Evolutionary conservation across 2,888 invertebrate genomes (phyloP).

Genomic region (Pseudococcus viburni): DNA sequence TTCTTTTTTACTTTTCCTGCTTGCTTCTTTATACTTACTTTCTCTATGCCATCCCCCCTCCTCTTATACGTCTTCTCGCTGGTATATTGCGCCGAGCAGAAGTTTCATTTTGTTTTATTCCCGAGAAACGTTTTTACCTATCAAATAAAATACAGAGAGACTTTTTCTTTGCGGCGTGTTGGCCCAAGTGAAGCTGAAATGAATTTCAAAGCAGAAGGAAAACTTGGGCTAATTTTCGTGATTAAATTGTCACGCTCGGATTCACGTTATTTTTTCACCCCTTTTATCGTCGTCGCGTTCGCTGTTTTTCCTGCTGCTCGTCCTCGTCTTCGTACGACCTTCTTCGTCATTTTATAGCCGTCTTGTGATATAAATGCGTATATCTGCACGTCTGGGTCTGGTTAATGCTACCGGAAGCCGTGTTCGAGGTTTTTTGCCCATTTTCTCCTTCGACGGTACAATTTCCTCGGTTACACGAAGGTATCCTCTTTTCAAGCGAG

Average conservation of each 20-base stretch:
- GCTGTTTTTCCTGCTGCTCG: neutral
- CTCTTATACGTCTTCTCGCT: neutral
- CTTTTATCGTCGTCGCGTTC: neutral
- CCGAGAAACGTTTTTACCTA: slow-evolving; percentile 57
- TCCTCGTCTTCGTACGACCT: neutral
- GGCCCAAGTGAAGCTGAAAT: slow-evolving; percentile 40
- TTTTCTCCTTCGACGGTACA: neutral
- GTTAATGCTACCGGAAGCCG: neutral
- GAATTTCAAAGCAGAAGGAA: slow-evolving; percentile 49
- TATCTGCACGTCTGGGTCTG: neutral
- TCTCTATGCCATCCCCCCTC: neutral
- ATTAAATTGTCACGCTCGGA: slow-evolving; percentile 47
- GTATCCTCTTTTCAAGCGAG: neutral
- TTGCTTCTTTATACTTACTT: neutral
- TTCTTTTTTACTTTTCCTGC: slow-evolving; percentile 27
- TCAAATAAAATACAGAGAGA: slow-evolving; percentile 38
- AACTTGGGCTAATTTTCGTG: slow-evolving; percentile 47
- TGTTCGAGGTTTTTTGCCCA: neutral
- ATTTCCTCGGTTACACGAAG: too few species aligned
- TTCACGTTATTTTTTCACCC: slow-evolving; percentile 22
- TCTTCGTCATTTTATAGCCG: neutral
- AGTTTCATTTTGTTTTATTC: slow-evolving; percentile 58
- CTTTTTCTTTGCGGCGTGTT: slow-evolving; percentile 40
- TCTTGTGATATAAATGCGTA: neutral
- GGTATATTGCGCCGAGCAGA: neutral